These are phyloP conservation scores for Halcyon chelicuti DNA, from an alignment of 2,797 vertebrate species.

Conservation along the genomic window DNA sequence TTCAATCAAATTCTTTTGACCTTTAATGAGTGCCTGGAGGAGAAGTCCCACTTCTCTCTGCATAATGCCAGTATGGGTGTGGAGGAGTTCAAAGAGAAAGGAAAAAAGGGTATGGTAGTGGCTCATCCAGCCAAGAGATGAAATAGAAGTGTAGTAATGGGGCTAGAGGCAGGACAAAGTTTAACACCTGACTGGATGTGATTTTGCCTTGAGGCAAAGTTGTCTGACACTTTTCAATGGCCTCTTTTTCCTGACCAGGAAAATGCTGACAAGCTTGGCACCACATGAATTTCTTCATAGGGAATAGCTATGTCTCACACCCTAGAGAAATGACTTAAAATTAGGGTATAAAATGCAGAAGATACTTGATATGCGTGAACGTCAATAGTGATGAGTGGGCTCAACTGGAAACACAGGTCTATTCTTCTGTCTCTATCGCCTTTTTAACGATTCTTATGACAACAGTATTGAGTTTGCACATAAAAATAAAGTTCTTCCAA, in stretches of 20 bases:
- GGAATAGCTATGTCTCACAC: background rate
- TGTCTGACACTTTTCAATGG: background rate
- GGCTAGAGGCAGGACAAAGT: background rate
- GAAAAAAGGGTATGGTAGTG: background rate
- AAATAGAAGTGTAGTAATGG: background rate
- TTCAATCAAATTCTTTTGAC: background rate
- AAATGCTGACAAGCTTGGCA: background rate
- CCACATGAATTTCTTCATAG: background rate
- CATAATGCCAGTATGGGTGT: background rate
- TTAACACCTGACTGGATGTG: background rate
- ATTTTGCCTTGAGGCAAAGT: background rate
- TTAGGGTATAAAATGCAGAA: background rate
- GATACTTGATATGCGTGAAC: background rate
- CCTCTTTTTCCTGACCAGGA: background rate
- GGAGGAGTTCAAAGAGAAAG: background rate
- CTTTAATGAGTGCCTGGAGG: background rate
- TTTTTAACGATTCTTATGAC: background rate
- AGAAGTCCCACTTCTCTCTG: background rate
- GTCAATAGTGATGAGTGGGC: background rate
- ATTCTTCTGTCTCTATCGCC: accelerated
- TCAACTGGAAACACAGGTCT: background rate
- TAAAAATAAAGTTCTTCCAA: background rate
- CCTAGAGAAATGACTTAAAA: background rate
- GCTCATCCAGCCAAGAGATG: background rate
- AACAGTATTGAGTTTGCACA: background rate